Base-by-base conservation (phyloP, 92 coral and sea anemone species). In the Phymanthus crucifer region DNA sequence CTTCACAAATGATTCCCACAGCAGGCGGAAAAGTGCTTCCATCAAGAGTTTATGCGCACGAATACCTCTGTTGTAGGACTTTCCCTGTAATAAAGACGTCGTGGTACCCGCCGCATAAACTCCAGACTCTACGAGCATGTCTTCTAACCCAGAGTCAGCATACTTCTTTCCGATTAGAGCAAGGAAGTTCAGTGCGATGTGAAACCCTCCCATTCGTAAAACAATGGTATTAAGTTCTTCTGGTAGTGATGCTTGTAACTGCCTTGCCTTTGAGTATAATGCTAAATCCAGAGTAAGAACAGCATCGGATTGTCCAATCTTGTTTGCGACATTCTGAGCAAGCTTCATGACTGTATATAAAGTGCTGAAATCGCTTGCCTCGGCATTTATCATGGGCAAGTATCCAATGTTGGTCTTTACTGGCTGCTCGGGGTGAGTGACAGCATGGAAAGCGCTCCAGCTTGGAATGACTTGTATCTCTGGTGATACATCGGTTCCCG, bases 121-220 rank as follows among this genome's bases (percentile, higher is more conserved):
- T 24, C 94, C 91, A 26, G 80, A 84, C 32, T 90, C 94, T 50
- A 87, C 74, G 6, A 90, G 57, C 21, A 90, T 82, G 21, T 90
- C 91, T 66, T 90, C 91, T 26, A 90, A 52, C 29, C 94, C 89
- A 27, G 88, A 85, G 13, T 75, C 58, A 36, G 76, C 48, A 68
- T 71, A 82, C 75, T 40, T 79, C 66, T 79, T 79, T 14, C 83
- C 75, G 19, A 79, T 5, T 1, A 69, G 68, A 0, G 87, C 34
- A 1, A 86, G 78, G 64, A 68, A 83, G 65, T 87, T 81, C n/a
- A 87, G 76, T 0, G 85, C 89, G 11, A 90, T 87, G 77, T 87
- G 94, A 64, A 84, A 87, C 1, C 94, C 85, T 50, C 94, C 91
- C 87, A 84, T 80, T 61, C 91, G 74, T n/a, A 90, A 77, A 4